Evolutionary conservation across 2,797 vertebrate species (phyloP).

Genomic region (Steatocranus sp.): DNA sequence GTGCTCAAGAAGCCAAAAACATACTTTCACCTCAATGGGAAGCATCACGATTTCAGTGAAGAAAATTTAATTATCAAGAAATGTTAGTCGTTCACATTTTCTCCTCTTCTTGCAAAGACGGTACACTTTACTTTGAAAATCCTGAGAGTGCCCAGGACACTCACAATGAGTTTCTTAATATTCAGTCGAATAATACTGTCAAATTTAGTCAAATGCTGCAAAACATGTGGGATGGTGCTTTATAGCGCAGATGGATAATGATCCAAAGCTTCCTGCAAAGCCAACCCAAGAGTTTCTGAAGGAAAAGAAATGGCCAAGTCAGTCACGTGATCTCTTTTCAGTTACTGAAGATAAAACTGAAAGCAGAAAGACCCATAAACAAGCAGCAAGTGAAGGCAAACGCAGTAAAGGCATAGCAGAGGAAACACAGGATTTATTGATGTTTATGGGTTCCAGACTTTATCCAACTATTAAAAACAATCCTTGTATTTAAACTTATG

Average conservation of each 20-base stretch:
- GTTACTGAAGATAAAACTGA: neutral
- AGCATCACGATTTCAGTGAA: neutral
- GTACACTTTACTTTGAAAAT: neutral
- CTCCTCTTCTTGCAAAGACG: neutral
- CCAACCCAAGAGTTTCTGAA: neutral
- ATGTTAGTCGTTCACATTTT: neutral
- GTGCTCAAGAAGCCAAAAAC: neutral
- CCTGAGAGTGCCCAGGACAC: rapidly evolving
- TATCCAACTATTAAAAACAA: rapidly evolving
- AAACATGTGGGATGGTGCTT: neutral
- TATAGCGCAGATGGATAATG: neutral
- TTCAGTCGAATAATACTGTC: neutral
- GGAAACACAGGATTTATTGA: neutral
- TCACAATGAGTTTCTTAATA: rapidly evolving
- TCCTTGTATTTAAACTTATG: neutral
- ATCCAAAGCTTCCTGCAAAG: neutral
- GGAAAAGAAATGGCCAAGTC: neutral
- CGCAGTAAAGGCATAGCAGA: neutral
- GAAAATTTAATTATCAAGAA: neutral
- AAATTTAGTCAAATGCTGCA: neutral
- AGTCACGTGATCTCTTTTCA: neutral
- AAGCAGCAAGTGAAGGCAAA: neutral
- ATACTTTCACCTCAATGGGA: neutral
- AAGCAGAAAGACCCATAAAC: neutral
- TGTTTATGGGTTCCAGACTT: rapidly evolving